Evolutionary conservation across 2,113 vertebrate genomes (phyloP), one percentile per base, ranked within the genome.

Genomic region (Cinclus mexicanus): DNA sequence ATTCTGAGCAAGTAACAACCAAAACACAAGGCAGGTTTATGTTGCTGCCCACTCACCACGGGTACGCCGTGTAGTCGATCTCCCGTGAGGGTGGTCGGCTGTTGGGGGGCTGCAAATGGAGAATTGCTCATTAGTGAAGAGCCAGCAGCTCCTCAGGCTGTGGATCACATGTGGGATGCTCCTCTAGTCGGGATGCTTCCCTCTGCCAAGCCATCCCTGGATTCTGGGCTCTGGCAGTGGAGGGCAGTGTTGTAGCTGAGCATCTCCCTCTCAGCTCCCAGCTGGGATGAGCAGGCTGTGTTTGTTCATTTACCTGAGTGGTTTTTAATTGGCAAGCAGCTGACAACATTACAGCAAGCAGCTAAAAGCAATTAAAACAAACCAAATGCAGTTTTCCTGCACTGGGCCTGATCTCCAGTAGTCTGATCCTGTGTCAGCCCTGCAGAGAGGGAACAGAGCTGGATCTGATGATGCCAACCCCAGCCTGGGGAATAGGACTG

Each of bases 31-130:
- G 37, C 2, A 2, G 15, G 13, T 2, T 0, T 1, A 1, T 4
- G 13, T 29, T 7, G 5, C 5, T 1, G 9, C 7, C 15, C 6
- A 97, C 98, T 98, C 98, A 99, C 99, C 99, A 99, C 0, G 99
- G 99, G 97, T 99, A 99, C 1, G 97, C 98, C 0, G 98, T 98
- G 97, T 99, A 99, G 98, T 99, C 99, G 1, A 98, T 97, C 95
- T 99, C 99, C 94, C 98, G 97, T 1, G 99, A 99, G 3, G 97
- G 98, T 6, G 98, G 99, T 19, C 99, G 98, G 95, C 97, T 98
- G 39, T 97, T 93, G 96, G 98, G 98, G 4, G 98, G 98, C 98
- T 98, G 98, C 55, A 52, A 82, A 93, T 69, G 65, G 39, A 93
- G 59, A 7, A 23, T 1, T 1, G 52, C 42, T 61, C 1, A 1